Evolutionary conservation across 2,888 invertebrate genomes (phyloP).

Genomic region (Seira ritae): DNA sequence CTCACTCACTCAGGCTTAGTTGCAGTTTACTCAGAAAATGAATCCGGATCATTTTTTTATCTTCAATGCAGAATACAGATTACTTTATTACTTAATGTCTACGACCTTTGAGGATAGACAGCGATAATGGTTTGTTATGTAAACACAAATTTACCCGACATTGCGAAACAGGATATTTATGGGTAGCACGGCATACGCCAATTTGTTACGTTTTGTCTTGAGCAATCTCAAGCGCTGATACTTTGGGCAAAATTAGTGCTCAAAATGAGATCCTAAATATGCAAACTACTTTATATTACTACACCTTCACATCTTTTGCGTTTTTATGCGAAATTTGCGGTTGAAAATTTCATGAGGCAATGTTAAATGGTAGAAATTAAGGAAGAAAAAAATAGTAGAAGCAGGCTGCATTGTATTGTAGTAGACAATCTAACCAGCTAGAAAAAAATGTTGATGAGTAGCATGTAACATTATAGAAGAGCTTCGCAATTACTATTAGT

Average conservation of each 20-base stretch:
- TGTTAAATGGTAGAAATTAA: constrained; percentile 17
- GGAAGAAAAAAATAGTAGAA: constrained; percentile 9
- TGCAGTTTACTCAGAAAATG: neutral
- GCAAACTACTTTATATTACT: constrained; percentile 7
- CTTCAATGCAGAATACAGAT: neutral
- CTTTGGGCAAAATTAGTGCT: constrained; percentile 8
- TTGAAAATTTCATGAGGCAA: constrained; percentile 22
- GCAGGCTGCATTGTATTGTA: too few species aligned
- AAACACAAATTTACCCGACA: constrained; percentile 28
- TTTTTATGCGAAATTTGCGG: constrained; percentile 16
- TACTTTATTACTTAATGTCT: constrained; percentile 6
- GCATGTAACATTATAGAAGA: neutral
- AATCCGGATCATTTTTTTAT: constrained; percentile 6
- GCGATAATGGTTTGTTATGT: constrained; percentile 3
- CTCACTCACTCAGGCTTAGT: too few species aligned
- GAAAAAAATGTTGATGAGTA: too few species aligned
- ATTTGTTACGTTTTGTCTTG: neutral
- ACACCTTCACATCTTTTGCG: constrained; percentile 10
- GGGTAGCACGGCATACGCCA: constrained; percentile 12
- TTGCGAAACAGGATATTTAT: constrained; percentile 25
- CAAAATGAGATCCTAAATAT: constrained; percentile 15
- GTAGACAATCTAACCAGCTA: too few species aligned
- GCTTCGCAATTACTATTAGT: neutral
- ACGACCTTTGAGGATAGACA: constrained; percentile 15
- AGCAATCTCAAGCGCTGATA: neutral